Percentiles rank a stretch among this genome's conserved stretches.
Conservation (phyloP, 2,797 vertebrate species). For the Poeciliopsis presidionis region DNA sequence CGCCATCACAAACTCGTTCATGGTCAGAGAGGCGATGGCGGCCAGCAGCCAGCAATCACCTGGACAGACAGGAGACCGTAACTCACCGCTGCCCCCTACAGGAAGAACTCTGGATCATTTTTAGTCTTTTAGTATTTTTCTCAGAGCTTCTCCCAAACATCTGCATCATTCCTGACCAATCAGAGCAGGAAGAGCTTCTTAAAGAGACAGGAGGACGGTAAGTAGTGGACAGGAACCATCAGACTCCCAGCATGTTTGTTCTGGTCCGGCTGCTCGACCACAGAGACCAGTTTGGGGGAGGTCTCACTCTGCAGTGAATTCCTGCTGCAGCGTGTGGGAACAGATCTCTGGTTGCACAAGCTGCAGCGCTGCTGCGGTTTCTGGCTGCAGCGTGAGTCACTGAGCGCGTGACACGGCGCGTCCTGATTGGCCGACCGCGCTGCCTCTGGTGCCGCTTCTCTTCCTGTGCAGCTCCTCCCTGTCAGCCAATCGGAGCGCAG, state of each 20-base stretch:
- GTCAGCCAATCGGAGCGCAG: constrained; percentile 32
- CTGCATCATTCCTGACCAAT: background rate
- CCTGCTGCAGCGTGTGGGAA: background rate
- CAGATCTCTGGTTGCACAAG: constrained; percentile 23
- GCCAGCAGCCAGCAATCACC: constrained; percentile 94
- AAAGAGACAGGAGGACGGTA: background rate
- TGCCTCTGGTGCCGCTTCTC: background rate
- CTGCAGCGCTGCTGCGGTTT: constrained; percentile 24
- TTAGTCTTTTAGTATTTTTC: background rate
- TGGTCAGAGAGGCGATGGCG: constrained; percentile 89
- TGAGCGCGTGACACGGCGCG: constrained; percentile 28
- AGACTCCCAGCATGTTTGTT: background rate
- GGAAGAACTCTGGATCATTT: background rate
- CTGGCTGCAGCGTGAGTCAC: constrained; percentile 46
- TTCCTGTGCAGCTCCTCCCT: constrained; percentile 38
- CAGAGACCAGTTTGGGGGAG: background rate
- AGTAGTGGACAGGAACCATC: background rate
- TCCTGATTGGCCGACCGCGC: constrained; percentile 19
- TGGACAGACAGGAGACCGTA: constrained; percentile 47
- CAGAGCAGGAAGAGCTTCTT: background rate
- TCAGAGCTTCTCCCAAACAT: background rate
- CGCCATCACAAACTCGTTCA: constrained; percentile 88
- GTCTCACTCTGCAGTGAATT: constrained; percentile 24
- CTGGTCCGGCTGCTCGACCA: background rate
- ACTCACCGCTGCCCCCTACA: background rate